A percentile compares a stretch with the other conserved stretches of the same genome.
phyloP scores from a whole-genome alignment of 2,888 invertebrate species.

The Megalurothrips usitatus region DNA sequence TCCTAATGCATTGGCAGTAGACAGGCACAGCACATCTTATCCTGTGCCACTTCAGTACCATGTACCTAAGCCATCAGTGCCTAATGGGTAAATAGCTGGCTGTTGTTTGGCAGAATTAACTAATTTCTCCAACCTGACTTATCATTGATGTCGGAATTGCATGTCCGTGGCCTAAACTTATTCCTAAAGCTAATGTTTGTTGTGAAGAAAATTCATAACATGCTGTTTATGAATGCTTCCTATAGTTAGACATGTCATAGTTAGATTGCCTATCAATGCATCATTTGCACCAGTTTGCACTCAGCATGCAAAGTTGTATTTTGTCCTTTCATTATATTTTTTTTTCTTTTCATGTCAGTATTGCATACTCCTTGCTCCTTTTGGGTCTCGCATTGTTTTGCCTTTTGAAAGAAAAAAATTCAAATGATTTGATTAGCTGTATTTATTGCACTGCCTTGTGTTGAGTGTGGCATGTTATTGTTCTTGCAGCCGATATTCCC shows the following conservation, averaged over 20 bases:
- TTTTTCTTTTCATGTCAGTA: constrained; percentile 33
- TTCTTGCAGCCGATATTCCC: constrained; percentile 73
- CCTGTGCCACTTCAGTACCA: constrained; percentile 11
- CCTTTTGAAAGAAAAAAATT: no score
- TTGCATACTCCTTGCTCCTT: constrained; percentile 35
- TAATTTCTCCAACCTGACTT: no score
- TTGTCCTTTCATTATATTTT: constrained; percentile 34
- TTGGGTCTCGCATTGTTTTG: constrained; percentile 38
- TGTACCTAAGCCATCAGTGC: neutral
- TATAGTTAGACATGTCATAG: neutral
- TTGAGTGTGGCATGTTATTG: constrained; percentile 31
- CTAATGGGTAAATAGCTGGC: constrained; percentile 13
- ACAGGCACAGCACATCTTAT: neutral
- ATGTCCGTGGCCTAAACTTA: no score
- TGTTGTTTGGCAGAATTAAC: no score
- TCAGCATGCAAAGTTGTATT: no score
- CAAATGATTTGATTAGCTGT: constrained; percentile 31
- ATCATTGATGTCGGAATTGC: neutral
- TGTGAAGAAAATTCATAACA: no score
- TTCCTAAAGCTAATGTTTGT: no score
- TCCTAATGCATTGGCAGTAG: constrained; percentile 21
- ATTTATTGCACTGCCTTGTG: constrained; percentile 32
- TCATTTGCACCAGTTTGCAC: neutral
- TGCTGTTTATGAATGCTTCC: neutral
- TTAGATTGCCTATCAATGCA: neutral